These are phyloP conservation scores for Elgaria multicarinata DNA, from an alignment of 2,113 vertebrate genomes.

Conservation along the genomic window DNA sequence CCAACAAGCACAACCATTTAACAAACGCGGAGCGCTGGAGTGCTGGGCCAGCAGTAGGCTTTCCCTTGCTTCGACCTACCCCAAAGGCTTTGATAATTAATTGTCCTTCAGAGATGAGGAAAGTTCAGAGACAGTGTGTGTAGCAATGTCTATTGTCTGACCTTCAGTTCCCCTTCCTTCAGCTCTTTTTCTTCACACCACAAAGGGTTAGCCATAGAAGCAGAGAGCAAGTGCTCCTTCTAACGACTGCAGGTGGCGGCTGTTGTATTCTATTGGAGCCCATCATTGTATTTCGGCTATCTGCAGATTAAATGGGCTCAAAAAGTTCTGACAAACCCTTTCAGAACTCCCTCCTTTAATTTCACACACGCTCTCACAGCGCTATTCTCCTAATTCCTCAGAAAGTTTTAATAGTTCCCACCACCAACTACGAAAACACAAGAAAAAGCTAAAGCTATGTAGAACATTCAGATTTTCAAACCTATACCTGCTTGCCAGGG, in stretches of 20 bases:
- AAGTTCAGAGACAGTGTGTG: conserved; percentile 84
- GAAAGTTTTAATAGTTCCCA: neutral
- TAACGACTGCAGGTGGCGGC: conserved; percentile 78
- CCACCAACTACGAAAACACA: conserved; percentile 40
- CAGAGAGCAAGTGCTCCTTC: conserved; percentile 74
- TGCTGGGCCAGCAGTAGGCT: conserved; percentile 74
- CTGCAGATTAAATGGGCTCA: conserved; percentile 71
- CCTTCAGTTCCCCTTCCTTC: conserved; percentile 82
- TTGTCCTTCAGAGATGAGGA: conserved; percentile 86
- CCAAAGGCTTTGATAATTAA: conserved; percentile 90
- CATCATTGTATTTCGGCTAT: conserved; percentile 71
- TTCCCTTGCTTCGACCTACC: conserved; percentile 84
- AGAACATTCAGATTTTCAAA: conserved; percentile 11
- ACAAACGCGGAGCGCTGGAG: conserved; percentile 72
- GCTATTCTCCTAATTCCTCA: conserved; percentile 65
- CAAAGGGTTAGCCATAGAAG: conserved; percentile 86
- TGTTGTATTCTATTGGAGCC: conserved; percentile 66
- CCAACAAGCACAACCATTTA: conserved; percentile 78
- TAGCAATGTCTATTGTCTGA: conserved; percentile 85
- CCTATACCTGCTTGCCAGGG: neutral
- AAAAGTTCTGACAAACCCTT: conserved; percentile 76
- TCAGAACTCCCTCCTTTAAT: conserved; percentile 73
- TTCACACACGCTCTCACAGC: conserved; percentile 71
- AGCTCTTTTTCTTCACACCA: conserved; percentile 78
- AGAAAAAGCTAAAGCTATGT: conserved; percentile 53